phyloP scores from a whole-genome alignment of 2,888 invertebrate genomes.

The Stenchaetothrips biformis region DNA sequence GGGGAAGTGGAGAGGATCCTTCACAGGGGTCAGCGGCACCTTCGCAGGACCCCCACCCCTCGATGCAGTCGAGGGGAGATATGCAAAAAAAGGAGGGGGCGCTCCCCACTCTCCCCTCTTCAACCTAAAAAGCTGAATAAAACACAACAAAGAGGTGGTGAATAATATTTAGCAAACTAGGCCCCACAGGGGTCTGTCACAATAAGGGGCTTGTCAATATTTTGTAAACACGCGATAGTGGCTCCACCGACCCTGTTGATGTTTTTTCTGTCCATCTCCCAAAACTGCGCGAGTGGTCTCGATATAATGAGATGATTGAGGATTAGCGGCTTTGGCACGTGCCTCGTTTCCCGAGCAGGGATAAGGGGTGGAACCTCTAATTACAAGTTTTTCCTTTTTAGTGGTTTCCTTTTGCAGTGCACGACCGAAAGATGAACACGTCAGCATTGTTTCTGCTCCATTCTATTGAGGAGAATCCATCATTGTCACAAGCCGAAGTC shows the following conservation, averaged over 20 bases:
- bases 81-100: not conserved
- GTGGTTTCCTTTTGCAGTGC: no score
- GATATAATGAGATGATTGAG: slow-evolving; percentile 18
- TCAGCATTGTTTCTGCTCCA: no score
- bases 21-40: not conserved
- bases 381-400: not conserved
- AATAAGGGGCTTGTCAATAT: slow-evolving; percentile 12
- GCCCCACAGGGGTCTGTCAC: not conserved
- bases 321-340: not conserved
- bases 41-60: not conserved
- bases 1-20: not conserved
- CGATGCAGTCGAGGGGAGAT: slow-evolving; percentile 3
- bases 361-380: not conserved
- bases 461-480: no score
- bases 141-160: slow-evolving; percentile 20
- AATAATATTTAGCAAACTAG: slow-evolving; percentile 24
- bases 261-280: not conserved
- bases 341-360: not conserved
- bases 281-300: not conserved
- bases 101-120: not conserved
- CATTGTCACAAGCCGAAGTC: no score
- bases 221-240: slow-evolving; percentile 11
- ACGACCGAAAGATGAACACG: no score
- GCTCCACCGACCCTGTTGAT: not conserved
- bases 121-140: not conserved